phyloP scores from a whole-genome alignment of 2,888 invertebrate genomes.

The Portevinia maculata region DNA sequence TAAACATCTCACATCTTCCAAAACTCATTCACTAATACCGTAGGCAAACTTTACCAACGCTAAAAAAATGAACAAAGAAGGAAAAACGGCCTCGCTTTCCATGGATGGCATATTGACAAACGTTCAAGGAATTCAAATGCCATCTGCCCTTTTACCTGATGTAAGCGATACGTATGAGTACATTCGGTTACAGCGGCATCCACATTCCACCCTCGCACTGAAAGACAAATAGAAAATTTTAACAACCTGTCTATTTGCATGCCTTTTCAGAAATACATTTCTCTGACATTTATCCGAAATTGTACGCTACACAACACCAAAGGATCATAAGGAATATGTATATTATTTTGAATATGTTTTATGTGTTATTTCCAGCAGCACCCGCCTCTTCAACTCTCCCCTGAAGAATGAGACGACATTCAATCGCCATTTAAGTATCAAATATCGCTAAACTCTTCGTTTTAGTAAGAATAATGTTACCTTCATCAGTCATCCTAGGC shows the following conservation, averaged over 20 bases:
- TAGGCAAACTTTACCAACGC: background rate
- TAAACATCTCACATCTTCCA: slow-evolving; percentile 42
- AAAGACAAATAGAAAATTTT: slow-evolving; percentile 48
- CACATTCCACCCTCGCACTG: background rate
- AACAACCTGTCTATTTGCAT: slow-evolving; percentile 55
- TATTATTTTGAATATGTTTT: slow-evolving; percentile 31
- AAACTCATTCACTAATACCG: slow-evolving; percentile 14
- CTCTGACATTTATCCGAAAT: slow-evolving; percentile 39
- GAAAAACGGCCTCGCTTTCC: background rate
- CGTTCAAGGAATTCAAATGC: slow-evolving; percentile 51
- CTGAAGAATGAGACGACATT: background rate
- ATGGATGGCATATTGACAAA: slow-evolving; percentile 21
- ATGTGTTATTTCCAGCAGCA: slow-evolving; percentile 17
- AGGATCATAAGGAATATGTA: slow-evolving; percentile 11
- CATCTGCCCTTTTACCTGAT: slow-evolving; percentile 33
- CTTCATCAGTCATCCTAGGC: slow-evolving; percentile 36
- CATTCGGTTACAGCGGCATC: slow-evolving; percentile 1
- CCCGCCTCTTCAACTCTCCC: background rate
- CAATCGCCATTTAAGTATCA: slow-evolving; percentile 28
- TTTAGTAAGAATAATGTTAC: slow-evolving; percentile 16
- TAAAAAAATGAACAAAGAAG: background rate
- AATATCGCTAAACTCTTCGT: slow-evolving; percentile 17
- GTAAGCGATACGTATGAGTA: slow-evolving; percentile 4
- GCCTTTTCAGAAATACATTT: slow-evolving; percentile 40
- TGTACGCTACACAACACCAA: background rate